Conservation (phyloP, 1,140 invertebrate genomes). For the Leptoteleia sp. region DNA sequence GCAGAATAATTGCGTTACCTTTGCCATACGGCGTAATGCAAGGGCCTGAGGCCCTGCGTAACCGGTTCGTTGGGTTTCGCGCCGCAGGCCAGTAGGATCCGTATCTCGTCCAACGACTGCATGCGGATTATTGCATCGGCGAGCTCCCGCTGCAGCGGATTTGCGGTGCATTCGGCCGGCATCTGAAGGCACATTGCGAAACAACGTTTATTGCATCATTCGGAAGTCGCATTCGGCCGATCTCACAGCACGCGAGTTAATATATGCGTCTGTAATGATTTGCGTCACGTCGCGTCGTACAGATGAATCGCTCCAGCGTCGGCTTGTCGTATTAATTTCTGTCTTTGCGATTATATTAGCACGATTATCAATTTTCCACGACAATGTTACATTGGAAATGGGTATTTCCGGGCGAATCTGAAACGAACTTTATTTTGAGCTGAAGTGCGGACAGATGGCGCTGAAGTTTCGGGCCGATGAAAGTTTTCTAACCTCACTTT, state of each 20-base stretch:
- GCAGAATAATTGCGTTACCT: slow-evolving; percentile 66
- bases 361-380: too few relatives aligned
- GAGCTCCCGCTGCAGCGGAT: slow-evolving; percentile 91
- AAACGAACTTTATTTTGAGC: too few relatives aligned
- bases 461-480: too few relatives aligned
- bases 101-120: slow-evolving; percentile 92
- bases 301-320: slow-evolving; percentile 19
- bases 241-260: slow-evolving; percentile 23
- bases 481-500: too few relatives aligned
- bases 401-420: too few relatives aligned
- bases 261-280: slow-evolving; percentile 33
- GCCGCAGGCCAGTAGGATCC: slow-evolving; percentile 91
- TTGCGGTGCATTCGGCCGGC: slow-evolving; percentile 87
- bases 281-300: slow-evolving; percentile 24
- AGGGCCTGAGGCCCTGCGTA: slow-evolving; percentile 89
- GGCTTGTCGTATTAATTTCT: background rate
- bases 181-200: slow-evolving; percentile 80
- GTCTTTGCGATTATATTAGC: too few relatives aligned
- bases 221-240: slow-evolving; percentile 29
- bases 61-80: slow-evolving; percentile 90
- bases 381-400: too few relatives aligned
- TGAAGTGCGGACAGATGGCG: too few relatives aligned
- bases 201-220: slow-evolving; percentile 56
- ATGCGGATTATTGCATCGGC: slow-evolving; percentile 94
- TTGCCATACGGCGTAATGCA: slow-evolving; percentile 97